phyloP scores from a whole-genome alignment of 2,797 vertebrate species.

The Oreortyx pictus region DNA sequence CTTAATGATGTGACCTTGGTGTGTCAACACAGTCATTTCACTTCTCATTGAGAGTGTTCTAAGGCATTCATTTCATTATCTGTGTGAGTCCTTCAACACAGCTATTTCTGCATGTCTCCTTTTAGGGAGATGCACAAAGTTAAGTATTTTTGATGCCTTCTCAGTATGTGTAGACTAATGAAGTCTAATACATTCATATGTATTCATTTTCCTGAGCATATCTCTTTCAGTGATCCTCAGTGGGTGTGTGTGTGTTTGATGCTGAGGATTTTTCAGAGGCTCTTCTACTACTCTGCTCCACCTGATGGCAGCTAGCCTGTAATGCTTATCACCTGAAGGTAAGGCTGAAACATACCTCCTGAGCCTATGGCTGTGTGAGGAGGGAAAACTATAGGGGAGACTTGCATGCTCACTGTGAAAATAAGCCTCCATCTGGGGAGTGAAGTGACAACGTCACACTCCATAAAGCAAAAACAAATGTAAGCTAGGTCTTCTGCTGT shows the following conservation, averaged over 20 bases:
- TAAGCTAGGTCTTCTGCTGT: not conserved
- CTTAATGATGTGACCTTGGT: slow-evolving; percentile 9
- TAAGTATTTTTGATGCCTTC: not conserved
- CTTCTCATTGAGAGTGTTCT: slow-evolving; percentile 47
- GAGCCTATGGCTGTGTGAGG: not conserved
- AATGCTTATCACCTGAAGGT: slow-evolving; percentile 23
- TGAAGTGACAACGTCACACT: not conserved
- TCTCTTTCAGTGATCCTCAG: not conserved
- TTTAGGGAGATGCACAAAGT: slow-evolving; percentile 5
- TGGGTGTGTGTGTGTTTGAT: not conserved
- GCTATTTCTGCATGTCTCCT: slow-evolving; percentile 13
- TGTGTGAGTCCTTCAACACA: slow-evolving; percentile 36
- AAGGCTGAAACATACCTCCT: not conserved
- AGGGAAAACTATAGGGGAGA: not conserved
- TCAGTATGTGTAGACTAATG: not conserved
- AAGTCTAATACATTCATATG: slow-evolving; percentile 1
- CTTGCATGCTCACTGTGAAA: slow-evolving; percentile 3
- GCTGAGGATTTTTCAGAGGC: not conserved
- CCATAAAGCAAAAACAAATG: not conserved
- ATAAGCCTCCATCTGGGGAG: not conserved
- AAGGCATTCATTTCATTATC: slow-evolving; percentile 44
- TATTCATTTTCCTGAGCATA: not conserved
- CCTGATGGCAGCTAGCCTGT: not conserved
- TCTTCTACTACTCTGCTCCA: not conserved
- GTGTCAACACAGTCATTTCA: not conserved